Conservation (phyloP, 2,888 invertebrate species). For the Iphiclides podalirius region DNA sequence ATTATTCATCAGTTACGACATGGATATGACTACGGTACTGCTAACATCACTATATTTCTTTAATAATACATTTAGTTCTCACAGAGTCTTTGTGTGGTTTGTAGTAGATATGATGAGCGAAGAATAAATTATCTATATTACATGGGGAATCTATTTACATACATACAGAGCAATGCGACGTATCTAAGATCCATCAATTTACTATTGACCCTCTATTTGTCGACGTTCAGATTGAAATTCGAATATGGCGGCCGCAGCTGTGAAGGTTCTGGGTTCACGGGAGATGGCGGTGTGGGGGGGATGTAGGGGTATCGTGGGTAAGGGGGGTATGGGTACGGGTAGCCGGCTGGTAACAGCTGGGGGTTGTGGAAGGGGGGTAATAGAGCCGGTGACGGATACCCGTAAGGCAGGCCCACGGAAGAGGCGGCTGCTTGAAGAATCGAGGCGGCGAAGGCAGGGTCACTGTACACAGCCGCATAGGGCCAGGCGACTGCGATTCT, state of each 20-base stretch:
- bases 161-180: slow-evolving; percentile 26
- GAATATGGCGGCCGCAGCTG: slow-evolving; percentile 73
- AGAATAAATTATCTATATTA: slow-evolving; percentile 38
- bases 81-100: slow-evolving; percentile 28
- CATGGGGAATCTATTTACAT: slow-evolving; percentile 26
- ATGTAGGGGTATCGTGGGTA: slow-evolving; percentile 77
- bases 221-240: slow-evolving; percentile 70
- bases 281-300: slow-evolving; percentile 72
- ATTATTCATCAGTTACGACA: slow-evolving; percentile 5
- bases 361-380: slow-evolving; percentile 79
- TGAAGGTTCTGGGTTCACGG: slow-evolving; percentile 61
- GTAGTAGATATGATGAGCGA: slow-evolving; percentile 30
- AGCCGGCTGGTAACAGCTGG: slow-evolving; percentile 78
- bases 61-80: slow-evolving; percentile 22
- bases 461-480: slow-evolving; percentile 95
- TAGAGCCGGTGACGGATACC: slow-evolving; percentile 79
- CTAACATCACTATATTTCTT: not conserved
- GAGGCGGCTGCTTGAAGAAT: slow-evolving; percentile 93
- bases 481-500: slow-evolving; percentile 97
- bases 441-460: slow-evolving; percentile 95
- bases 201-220: slow-evolving; percentile 70
- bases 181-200: too few relatives aligned
- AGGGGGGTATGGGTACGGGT: slow-evolving; percentile 79
- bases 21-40: slow-evolving; percentile 4
- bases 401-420: slow-evolving; percentile 83